Percentiles rank a stretch among this genome's conserved stretches.
These are phyloP conservation scores for Nyctibius bracteatus DNA, from an alignment of 2,113 vertebrate genomes.

Conservation along the genomic window DNA sequence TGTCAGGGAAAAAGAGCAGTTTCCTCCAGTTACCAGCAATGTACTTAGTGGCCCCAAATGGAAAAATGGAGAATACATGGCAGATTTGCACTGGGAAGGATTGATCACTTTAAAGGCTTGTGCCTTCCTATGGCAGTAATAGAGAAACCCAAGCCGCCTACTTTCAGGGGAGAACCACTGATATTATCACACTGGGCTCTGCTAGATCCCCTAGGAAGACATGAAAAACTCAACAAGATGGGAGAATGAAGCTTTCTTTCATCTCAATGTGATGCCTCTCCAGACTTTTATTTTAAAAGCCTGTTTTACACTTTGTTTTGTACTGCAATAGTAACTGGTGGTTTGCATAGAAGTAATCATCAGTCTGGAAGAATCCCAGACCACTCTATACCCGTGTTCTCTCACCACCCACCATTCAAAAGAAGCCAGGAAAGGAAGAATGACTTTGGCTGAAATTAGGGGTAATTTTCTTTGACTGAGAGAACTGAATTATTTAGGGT, in stretches of 20 bases:
- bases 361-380: not conserved
- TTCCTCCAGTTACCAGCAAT: not conserved
- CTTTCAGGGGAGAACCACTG: not conserved
- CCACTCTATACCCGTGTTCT: not conserved
- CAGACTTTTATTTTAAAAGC: not conserved
- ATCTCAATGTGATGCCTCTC: not conserved
- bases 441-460: not conserved
- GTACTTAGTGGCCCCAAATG: not conserved
- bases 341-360: not conserved
- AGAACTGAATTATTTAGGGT: not conserved
- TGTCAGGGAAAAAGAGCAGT: not conserved
- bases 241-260: not conserved
- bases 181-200: not conserved
- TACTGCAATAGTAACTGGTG: not conserved
- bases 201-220: not conserved
- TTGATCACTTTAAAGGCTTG: not conserved
- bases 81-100: not conserved
- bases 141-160: not conserved
- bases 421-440: not conserved
- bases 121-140: not conserved
- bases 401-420: not conserved
- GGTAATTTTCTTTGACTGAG: not conserved
- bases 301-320: not conserved
- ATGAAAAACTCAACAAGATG: not conserved
- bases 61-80: not conserved